Base-by-base conservation (phyloP, 2,888 invertebrate species). In the Automeris io region DNA sequence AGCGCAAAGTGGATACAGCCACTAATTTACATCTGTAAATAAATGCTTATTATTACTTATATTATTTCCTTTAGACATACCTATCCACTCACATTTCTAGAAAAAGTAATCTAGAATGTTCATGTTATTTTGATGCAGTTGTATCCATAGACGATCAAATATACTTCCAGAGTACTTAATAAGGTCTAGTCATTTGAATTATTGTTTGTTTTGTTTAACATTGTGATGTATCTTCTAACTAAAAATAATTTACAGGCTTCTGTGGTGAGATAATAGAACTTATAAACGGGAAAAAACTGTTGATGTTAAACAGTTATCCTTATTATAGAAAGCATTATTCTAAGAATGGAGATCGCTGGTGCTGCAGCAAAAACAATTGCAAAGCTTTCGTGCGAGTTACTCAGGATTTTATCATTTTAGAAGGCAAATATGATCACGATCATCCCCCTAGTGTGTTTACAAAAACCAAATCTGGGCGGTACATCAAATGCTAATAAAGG, bases 281-380 rank as follows among this genome's bases (percentile, higher is more conserved):
- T n/a, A n/a, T 19, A 16, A 40, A 24, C 21, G 33, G 38, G 3
- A 25, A 18, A 24, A 24, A 32, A 24, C 5, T 25, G n/a, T 25
- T 33, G 8, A 19, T 33, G 9, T 1, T 21, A 11, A 21, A 33
- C 12, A 3, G 18, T 11, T 33, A 33, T 11, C 33, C 21, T 19
- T 33, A 33, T 21, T 33, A 33, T 38, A 41, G 26, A 24, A 29
- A 34, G 37, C 12, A 24, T 46, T 7, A 39, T 46, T 13, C 4
- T 29, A 29, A n/a, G 16, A 29, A 8, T 16, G n/a, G 19, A 33
- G 42, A 12, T 2, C 50, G 60, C 3, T 66, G 65, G 67, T 39
- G 54, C 11, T 54, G 52, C 18, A 58, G 49, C 5, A 55, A 47
- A 12, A 32, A 37, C 5, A 46, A 40, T 42, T 49, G 51, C 43